A percentile compares a stretch with the other conserved stretches of the same genome.
These are phyloP conservation scores for Pristionchus maxplancki DNA, from an alignment of 2,888 invertebrate species.

Conservation along the genomic window DNA sequence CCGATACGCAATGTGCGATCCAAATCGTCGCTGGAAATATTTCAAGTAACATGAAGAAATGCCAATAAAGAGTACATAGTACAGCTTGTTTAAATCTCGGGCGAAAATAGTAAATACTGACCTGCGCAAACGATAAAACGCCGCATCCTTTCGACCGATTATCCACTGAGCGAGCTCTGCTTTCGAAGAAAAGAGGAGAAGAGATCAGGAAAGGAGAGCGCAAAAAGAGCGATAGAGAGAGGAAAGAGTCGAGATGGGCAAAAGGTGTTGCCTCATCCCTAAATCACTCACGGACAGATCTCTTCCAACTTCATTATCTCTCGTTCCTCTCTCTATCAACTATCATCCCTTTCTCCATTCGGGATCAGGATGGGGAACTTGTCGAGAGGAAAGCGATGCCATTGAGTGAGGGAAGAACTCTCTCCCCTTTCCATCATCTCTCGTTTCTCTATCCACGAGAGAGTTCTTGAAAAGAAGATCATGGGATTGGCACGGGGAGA, in stretches of 20 bases:
- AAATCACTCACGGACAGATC: not conserved
- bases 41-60: not conserved
- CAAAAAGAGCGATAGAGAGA: not conserved
- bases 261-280: constrained; percentile 44
- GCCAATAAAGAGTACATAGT: not conserved
- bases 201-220: constrained; percentile 21
- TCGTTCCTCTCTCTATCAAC: not conserved
- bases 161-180: not conserved
- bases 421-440: not conserved
- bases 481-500: not conserved
- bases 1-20: not conserved
- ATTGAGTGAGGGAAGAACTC: not conserved
- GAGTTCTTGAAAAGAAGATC: not conserved
- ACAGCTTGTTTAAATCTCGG: not conserved
- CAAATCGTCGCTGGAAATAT: not conserved
- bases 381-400: constrained; percentile 25
- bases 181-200: not conserved
- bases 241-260: not conserved
- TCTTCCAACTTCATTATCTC: constrained; percentile 5
- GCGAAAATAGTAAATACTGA: not conserved
- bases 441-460: not conserved
- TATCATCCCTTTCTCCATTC: not conserved
- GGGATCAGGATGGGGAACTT: constrained; percentile 29
- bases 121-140: constrained; percentile 46
- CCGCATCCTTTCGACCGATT: not conserved